Conservation (phyloP, 2,113 vertebrate species). For the Scartelaos histophorus region DNA sequence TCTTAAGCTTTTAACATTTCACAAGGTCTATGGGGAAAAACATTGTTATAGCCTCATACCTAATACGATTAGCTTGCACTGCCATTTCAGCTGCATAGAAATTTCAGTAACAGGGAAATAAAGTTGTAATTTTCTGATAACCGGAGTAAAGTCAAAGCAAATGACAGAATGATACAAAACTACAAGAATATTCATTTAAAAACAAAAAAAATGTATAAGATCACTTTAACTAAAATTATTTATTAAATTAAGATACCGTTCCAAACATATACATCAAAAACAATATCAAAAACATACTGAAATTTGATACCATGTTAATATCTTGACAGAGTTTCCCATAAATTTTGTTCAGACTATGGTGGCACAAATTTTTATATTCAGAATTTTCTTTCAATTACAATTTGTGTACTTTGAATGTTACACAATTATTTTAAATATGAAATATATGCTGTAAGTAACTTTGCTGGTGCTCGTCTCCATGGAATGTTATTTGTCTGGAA, state of each 20-base stretch:
- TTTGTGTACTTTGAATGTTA: too few species aligned
- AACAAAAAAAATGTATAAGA: constrained; percentile 1
- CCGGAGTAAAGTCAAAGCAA: neutral
- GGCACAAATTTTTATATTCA: too few species aligned
- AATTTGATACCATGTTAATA: constrained; percentile 37
- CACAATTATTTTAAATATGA: too few species aligned
- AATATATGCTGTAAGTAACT: too few species aligned
- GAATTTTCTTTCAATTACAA: too few species aligned
- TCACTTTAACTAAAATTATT: constrained; percentile 25
- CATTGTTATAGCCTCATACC: too few species aligned
- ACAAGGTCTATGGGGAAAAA: too few species aligned
- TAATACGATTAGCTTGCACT: constrained; percentile 17
- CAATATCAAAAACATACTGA: constrained; percentile 40
- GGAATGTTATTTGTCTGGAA: too few species aligned
- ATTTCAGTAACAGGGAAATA: constrained; percentile 24
- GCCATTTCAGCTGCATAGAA: constrained; percentile 61
- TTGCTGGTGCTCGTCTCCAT: too few species aligned
- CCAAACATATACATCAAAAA: constrained; percentile 14
- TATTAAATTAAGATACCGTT: constrained; percentile 9
- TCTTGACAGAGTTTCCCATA: constrained; percentile 4
- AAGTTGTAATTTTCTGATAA: constrained; percentile 12
- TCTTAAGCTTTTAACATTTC: too few species aligned
- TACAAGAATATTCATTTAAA: constrained; percentile 2
- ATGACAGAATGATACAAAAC: constrained; percentile 11
- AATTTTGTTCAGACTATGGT: too few species aligned